These are phyloP conservation scores for Gastracanthus pulcherrimus DNA, from an alignment of 2,888 invertebrate genomes.

Conservation along the genomic window DNA sequence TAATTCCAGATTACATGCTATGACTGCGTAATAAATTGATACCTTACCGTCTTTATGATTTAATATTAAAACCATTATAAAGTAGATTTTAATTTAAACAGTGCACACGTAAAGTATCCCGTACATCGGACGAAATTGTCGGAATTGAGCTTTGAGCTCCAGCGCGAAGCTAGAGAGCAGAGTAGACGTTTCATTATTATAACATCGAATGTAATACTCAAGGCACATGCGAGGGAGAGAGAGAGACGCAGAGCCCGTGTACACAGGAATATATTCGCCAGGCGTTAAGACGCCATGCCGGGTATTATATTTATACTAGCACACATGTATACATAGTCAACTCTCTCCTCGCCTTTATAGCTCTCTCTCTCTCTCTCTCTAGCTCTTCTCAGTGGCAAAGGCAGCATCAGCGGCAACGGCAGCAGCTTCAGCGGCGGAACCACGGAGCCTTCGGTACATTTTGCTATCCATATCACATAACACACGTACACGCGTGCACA, in stretches of 20 bases:
- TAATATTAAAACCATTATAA: not conserved
- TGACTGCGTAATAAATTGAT: not conserved
- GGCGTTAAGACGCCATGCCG: slow-evolving; percentile 36
- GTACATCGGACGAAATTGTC: not conserved
- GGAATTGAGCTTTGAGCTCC: slow-evolving; percentile 14
- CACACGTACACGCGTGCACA: slow-evolving; percentile 60
- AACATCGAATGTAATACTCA: slow-evolving; percentile 52
- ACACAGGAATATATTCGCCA: slow-evolving; percentile 1
- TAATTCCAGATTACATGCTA: too few relatives aligned
- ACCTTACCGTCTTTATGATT: too few relatives aligned
- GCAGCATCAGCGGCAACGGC: slow-evolving; percentile 1
- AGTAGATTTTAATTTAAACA: not conserved
- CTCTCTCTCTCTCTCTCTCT: slow-evolving; percentile 20
- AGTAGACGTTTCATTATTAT: slow-evolving; percentile 46
- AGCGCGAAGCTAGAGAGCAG: slow-evolving; percentile 5
- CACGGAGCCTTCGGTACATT: slow-evolving; percentile 63
- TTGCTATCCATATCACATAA: slow-evolving; percentile 71
- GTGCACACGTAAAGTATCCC: not conserved
- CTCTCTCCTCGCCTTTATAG: not conserved
- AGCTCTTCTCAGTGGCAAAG: not conserved
- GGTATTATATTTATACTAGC: slow-evolving; percentile 47
- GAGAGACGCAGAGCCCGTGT: not conserved
- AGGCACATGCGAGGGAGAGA: not conserved
- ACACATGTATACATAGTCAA: not conserved
- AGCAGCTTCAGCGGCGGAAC: too few relatives aligned